Conservation (phyloP, 2,113 vertebrate genomes). For the Rhabdornis inornatus region DNA sequence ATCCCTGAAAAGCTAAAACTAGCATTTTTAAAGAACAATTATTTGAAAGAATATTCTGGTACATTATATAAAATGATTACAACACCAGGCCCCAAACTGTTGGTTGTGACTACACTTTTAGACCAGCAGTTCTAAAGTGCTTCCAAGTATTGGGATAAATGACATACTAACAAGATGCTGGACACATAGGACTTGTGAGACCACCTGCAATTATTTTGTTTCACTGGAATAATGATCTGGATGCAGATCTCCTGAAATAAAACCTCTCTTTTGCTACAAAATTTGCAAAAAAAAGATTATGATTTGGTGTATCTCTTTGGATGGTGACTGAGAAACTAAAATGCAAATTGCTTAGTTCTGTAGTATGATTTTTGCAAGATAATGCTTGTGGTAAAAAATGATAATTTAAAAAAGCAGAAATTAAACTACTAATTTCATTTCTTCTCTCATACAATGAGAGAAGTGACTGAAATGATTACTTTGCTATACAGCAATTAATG, state of each 20-base stretch:
- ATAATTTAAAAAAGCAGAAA: not conserved
- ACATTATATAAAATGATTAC: not conserved
- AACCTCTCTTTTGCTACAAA: not conserved
- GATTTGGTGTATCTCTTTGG: not conserved
- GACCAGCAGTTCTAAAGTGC: not conserved
- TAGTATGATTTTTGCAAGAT: not conserved
- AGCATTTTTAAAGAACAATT: conserved; percentile 20
- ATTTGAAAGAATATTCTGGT: not conserved
- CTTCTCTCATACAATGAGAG: not conserved
- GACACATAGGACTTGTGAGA: not conserved
- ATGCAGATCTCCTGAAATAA: not conserved
- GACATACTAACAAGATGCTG: not conserved
- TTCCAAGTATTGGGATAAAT: not conserved
- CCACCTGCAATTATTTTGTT: not conserved
- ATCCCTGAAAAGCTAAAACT: not conserved
- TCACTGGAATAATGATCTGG: not conserved
- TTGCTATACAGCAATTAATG: not conserved
- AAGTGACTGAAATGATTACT: not conserved
- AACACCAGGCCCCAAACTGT: not conserved
- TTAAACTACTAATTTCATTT: not conserved
- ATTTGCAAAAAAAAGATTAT: not conserved
- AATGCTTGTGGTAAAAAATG: not conserved
- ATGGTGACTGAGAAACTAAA: not conserved
- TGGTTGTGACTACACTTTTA: not conserved
- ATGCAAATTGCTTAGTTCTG: not conserved